Base-by-base conservation (phyloP, 2,888 invertebrate genomes). In the Noctua janthina region DNA sequence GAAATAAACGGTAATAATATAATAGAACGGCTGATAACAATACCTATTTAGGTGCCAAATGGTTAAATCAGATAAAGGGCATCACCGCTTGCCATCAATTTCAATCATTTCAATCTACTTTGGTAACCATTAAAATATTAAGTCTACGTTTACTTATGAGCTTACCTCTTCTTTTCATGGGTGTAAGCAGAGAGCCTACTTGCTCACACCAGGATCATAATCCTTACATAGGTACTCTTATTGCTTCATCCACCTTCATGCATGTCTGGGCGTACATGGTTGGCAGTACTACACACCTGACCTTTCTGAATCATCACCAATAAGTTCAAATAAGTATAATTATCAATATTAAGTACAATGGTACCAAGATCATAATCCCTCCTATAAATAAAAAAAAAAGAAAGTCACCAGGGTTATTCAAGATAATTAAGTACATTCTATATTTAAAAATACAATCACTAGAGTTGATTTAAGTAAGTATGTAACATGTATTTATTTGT, bases 11-110 rank as follows among this genome's bases (percentile, higher is more conserved):
- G 59, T 56, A 64, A 71, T 39, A 71, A 29, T 64, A 20, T 35
- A 79, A 35, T 35, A 54, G 11, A 5, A 29, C 72, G 20, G 7
- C 54, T 71, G 54, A 29, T 71, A 72, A 4, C 54, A 72, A 71
- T 71, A 62, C 39, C 62, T 62, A 15, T 29, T 23, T 56, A n/a
- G 23, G 56, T 56, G n/a, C 4, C 17, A n/a, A 39, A 46, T 46
- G n/a, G 20, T 29, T 64, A 54, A n/a, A 46, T 70, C n/a, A 64
- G 72, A 80, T 64, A 81, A 54, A 64, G n/a, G n/a, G 1, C 1
- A 2, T 66, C 29, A 59, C 3, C 3, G 3, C 35, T 51, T 17
- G 20, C 10, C 35, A n/a, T 23, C 13, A 11, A 56, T 66, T 43
- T 51, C 11, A 56, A n/a, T 66, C 17, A 23, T 49, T 15, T 35